Evolutionary conservation across 1,140 invertebrate species (phyloP), one percentile per base, ranked within the genome.

Genomic region (Platorchestia sp.): DNA sequence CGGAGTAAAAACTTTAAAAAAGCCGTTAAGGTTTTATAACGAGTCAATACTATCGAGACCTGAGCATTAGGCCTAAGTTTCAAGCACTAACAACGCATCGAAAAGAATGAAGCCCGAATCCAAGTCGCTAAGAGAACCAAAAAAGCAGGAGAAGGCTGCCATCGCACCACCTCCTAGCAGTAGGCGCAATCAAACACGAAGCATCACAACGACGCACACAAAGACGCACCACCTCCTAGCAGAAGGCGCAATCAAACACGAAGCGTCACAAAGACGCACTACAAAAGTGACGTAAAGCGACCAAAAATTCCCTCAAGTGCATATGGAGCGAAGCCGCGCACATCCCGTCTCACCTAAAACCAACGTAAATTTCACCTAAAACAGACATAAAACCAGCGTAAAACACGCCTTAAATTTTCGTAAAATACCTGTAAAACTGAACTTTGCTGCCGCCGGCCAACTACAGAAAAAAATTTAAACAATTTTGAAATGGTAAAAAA

Each of bases 331-430:
- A 22, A 89, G 87, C 87, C 10, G 36, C 87, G 10, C 87, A 44
- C 87, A 89, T 89, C 87, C 7, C 87, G 43, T 10, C 87, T 89
- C 87, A 41, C n/a, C 87, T 89, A 89, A 89, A 89, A 89, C 87
- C 43, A 44, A 89, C 87, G 87, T 89, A 89, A 89, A 89, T 89
- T 44, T 44, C 87, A 44, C 87, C 41, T 89, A 89, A 89, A 44
- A 89, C 87, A 22, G 41, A 44, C 87, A 27, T 89, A 89, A 89
- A 44, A 89, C n/a, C 41, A 42, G 42, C 87, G 41, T 89, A 89
- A 89, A 89, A 89, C 87, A 89, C 87, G 36, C 87, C 87, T 89
- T 89, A 89, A 89, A 89, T 89, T 89, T 89, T 42, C 87, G 41
- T 89, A 89, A 89, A 89, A 89, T 89, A 43, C 87, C 3, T 41